Evolutionary conservation across 1,140 invertebrate species (phyloP), one percentile per base, ranked within the genome.

Genomic region (Trachelipus rathkii): DNA sequence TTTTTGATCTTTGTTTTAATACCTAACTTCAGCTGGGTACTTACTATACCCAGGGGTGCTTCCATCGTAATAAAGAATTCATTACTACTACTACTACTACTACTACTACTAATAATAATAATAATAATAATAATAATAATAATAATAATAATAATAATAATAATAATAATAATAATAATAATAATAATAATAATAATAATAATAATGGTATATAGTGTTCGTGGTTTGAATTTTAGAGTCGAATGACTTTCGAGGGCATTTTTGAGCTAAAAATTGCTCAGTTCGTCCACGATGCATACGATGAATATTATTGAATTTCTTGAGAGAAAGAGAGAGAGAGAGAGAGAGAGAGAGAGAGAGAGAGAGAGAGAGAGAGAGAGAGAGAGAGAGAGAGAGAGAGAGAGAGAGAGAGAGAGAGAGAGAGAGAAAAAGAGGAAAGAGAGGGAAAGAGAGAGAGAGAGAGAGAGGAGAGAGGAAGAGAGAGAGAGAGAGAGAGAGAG

Each of bases 391-490:
- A 44, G 24, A 60, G 50, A 60, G 50, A 60, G 50, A 60, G 50
- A 60, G 50, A 60, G 50, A 60, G 50, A 60, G 50, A 60, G 50
- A 60, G 50, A 60, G 50, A 60, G 50, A 60, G 50, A 60, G 50
- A 13, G 11, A 19, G 50, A 19, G 50, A 19, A 3, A 15, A 8
- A 15, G 50, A 19, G 50, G 8, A 15, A 15, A 50, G 46, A 10
- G 46, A 15, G 15, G 9, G 15, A 50, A 50, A 10, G 21, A 24
- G n/a, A n/a, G n/a, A n/a, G n/a, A n/a, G n/a, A n/a, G n/a, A n/a
- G n/a, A n/a, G n/a, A n/a, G n/a, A n/a, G n/a, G 33, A 33, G 33
- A 33, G 33, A 33, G 33, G 6, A 6, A 33, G 33, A 19, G 11
- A 3, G 15, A 19, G 15, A 68, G 66, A 19, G 11, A 68, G 15